Evolutionary conservation across 2,888 invertebrate genomes (phyloP).

Genomic region (Drosophila austrosaltans): DNA sequence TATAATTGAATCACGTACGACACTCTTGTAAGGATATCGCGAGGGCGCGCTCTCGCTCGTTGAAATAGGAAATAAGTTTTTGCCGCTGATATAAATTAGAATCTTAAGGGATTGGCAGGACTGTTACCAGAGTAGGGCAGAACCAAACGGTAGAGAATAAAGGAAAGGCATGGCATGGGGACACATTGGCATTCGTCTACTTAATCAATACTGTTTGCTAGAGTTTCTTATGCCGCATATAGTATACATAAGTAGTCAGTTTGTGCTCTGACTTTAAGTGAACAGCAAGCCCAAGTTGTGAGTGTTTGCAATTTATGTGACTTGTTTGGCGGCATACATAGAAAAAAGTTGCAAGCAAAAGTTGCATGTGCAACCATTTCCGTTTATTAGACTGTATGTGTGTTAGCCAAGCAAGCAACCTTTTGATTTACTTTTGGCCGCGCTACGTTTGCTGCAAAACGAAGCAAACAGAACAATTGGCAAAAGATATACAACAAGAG

Average conservation of each 20-base stretch:
- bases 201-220: conserved; percentile 61
- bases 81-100: conserved; percentile 76
- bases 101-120: conserved; percentile 74
- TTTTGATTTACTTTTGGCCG: conserved; percentile 73
- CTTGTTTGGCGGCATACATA: conserved; percentile 40
- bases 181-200: conserved; percentile 32
- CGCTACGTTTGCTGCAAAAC: conserved; percentile 47
- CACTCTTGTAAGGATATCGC: conserved; percentile 65
- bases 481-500: conserved; percentile 55
- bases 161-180: neutral
- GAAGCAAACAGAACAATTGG: conserved; percentile 64
- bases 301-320: conserved; percentile 58
- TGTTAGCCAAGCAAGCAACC: conserved; percentile 36
- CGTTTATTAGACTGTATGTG: conserved; percentile 64
- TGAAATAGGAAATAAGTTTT: conserved; percentile 76
- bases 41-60: conserved; percentile 31
- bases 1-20: conserved; percentile 84
- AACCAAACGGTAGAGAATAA: neutral
- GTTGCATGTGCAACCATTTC: conserved; percentile 67
- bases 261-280: conserved; percentile 48
- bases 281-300: conserved; percentile 26
- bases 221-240: conserved; percentile 19
- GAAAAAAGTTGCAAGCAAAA: conserved; percentile 60
- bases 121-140: neutral
- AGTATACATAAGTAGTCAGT: conserved; percentile 19